These are phyloP conservation scores for Drosophila aldrichi DNA, from an alignment of 2,888 invertebrate genomes.

Conservation along the genomic window DNA sequence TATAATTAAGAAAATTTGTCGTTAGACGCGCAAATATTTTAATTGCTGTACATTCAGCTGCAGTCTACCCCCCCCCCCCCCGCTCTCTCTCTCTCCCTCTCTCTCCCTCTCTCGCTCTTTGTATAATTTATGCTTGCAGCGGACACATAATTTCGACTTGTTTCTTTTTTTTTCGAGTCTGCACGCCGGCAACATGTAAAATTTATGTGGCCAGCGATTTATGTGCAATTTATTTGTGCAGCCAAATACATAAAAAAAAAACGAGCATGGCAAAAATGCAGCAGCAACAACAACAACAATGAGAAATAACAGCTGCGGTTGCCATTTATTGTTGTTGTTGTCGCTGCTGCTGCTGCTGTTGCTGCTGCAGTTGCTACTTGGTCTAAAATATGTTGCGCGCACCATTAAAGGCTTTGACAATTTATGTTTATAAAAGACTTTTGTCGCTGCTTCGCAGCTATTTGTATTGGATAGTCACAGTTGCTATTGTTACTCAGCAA, in stretches of 20 bases:
- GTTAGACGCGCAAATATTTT: constrained; percentile 70
- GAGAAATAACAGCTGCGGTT: constrained; percentile 63
- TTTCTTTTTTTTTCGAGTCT: constrained; percentile 48
- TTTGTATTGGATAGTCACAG: constrained; percentile 24
- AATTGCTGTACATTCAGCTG: constrained; percentile 59
- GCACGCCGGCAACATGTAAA: constrained; percentile 75
- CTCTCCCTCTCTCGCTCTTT: constrained; percentile 11
- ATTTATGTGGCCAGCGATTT: constrained; percentile 80
- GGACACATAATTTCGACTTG: constrained; percentile 76
- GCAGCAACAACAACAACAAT: constrained; percentile 42
- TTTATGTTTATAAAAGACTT: constrained; percentile 72
- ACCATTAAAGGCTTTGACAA: constrained; percentile 74
- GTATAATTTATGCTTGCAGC: constrained; percentile 69
- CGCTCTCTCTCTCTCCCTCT: not conserved
- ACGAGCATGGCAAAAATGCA: constrained; percentile 42
- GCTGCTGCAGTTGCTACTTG: constrained; percentile 43
- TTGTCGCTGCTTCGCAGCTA: constrained; percentile 36
- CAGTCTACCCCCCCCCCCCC: not conserved
- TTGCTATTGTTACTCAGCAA: constrained; percentile 1
- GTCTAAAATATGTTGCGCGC: constrained; percentile 64
- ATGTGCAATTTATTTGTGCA: constrained; percentile 81
- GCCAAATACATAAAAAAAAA: constrained; percentile 57
- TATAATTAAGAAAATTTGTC: constrained; percentile 69
- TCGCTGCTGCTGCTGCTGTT: constrained; percentile 26
- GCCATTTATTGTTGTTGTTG: constrained; percentile 57